Base-by-base conservation (phyloP, 2,888 invertebrate genomes). In the Nemotelus pantherinus region DNA sequence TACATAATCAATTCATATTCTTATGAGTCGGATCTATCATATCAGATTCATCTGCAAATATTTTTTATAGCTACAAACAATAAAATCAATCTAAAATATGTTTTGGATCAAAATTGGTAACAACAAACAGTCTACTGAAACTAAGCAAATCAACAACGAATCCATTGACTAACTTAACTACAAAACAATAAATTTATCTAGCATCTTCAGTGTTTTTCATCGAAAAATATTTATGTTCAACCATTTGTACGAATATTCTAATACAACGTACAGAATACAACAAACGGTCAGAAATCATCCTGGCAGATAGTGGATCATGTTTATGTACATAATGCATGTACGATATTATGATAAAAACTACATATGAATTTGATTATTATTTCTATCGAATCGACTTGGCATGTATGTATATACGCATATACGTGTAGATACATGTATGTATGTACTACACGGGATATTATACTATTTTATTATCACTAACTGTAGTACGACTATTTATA, bases 311-410 rank as follows among this genome's bases (percentile, higher is more conserved):
- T 55, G 53, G 55, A 70, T 43, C 10, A 70, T 70, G 70, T 43
- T 70, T 55, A 70, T 50, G 55, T 55, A 70, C 3, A 53, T 70
- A 7, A 70, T 53, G 25, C 25, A 25, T 25, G 25, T 25, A 25
- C 25, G 25, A 25, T 25, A 25, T 1, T 25, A 25, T 25, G 25
- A 25, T 25, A 25, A 25, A 25, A 0, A 25, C 25, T 25, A 25
- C 25, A 25, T 25, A 43, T 70, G 53, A 43, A 70, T 39, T 70
- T 41, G 39, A 53, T 3, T 55, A 55, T 10, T 68, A 25, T 25
- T 44, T 39, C 10, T 48, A 67, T 67, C 67, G 67, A 53, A 70
- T 70, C 70, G 70, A 70, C 70, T 70, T 70, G 70, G 70, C 70
- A 70, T 70, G 39, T 53, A 67, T 44, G 50, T 39, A 64, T 67